Evolutionary conservation across 2,888 invertebrate genomes (phyloP).

Genomic region (Nemotelus nigrinus): DNA sequence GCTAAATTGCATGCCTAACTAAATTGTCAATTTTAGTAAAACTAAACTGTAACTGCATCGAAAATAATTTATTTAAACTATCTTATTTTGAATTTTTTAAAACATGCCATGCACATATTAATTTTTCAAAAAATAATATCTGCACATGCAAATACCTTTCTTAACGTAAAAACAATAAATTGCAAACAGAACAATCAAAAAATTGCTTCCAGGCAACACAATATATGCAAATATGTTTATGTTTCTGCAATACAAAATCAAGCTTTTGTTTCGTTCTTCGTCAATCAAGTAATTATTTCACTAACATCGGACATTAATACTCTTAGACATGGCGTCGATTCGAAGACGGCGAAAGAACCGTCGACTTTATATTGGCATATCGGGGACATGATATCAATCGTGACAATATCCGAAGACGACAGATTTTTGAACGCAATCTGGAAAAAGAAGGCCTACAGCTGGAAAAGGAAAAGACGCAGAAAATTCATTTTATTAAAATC

Average conservation of each 20-base stretch:
- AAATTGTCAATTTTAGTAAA: no score
- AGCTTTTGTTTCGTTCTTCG: slow-evolving; percentile 28
- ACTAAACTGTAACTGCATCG: no score
- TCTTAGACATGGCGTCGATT: slow-evolving; percentile 68
- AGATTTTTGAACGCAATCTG: slow-evolving; percentile 72
- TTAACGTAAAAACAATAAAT: no score
- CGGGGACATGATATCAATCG: slow-evolving; percentile 62
- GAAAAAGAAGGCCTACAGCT: slow-evolving; percentile 70
- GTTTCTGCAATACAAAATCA: slow-evolving; percentile 1
- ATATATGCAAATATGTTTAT: neutral
- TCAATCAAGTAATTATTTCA: neutral
- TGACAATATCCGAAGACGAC: slow-evolving; percentile 64
- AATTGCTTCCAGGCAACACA: no score
- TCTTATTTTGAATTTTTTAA: no score
- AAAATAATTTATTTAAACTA: no score
- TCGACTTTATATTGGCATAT: slow-evolving; percentile 75
- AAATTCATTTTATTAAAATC: slow-evolving; percentile 76
- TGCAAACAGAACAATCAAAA: no score
- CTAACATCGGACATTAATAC: neutral
- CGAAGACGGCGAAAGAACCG: slow-evolving; percentile 66
- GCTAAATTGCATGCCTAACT: no score
- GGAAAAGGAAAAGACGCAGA: slow-evolving; percentile 71
- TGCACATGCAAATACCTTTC: no score
- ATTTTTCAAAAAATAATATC: no score
- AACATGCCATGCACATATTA: no score